Evolutionary conservation across 2,797 vertebrate species (phyloP).

Genomic region (Bovichtus variegatus): DNA sequence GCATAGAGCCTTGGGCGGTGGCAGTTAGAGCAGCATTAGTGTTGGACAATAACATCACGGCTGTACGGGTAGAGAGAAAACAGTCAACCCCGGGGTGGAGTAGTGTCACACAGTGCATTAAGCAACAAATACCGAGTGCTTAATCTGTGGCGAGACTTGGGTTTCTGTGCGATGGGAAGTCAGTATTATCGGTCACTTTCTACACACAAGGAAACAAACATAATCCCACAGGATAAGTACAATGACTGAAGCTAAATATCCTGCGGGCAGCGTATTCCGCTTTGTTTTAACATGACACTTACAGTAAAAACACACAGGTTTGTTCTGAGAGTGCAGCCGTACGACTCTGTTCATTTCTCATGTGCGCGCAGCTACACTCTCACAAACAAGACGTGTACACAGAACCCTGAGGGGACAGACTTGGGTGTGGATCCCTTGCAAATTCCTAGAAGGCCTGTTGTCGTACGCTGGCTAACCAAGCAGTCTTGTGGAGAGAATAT

Average conservation of each 20-base stretch:
- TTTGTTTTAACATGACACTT: not conserved
- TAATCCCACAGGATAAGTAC: not conserved
- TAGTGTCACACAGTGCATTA: slow-evolving; percentile 46
- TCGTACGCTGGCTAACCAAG: slow-evolving; percentile 18
- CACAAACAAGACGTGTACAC: slow-evolving; percentile 1
- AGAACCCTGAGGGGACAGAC: slow-evolving; percentile 14
- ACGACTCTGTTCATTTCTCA: not conserved
- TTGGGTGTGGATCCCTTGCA: slow-evolving; percentile 49
- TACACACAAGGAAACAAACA: slow-evolving; percentile 12
- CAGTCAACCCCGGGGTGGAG: slow-evolving; percentile 55
- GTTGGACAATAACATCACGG: slow-evolving; percentile 55
- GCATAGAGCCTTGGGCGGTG: slow-evolving; percentile 32
- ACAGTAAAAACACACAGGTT: slow-evolving; percentile 1
- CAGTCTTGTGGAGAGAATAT: slow-evolving; percentile 31
- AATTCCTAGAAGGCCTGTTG: slow-evolving; percentile 49
- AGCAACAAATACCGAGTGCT: slow-evolving; percentile 27
- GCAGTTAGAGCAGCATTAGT: slow-evolving; percentile 59
- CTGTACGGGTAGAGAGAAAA: slow-evolving; percentile 39
- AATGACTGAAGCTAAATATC: not conserved
- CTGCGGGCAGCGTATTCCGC: not conserved
- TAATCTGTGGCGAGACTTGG: slow-evolving; percentile 3
- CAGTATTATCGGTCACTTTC: not conserved
- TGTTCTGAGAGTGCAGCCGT: not conserved
- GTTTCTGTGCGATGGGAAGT: not conserved
- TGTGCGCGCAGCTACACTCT: slow-evolving; percentile 13